Evolutionary conservation across 2,797 vertebrate species (phyloP).

Genomic region (Tangara arthus): DNA sequence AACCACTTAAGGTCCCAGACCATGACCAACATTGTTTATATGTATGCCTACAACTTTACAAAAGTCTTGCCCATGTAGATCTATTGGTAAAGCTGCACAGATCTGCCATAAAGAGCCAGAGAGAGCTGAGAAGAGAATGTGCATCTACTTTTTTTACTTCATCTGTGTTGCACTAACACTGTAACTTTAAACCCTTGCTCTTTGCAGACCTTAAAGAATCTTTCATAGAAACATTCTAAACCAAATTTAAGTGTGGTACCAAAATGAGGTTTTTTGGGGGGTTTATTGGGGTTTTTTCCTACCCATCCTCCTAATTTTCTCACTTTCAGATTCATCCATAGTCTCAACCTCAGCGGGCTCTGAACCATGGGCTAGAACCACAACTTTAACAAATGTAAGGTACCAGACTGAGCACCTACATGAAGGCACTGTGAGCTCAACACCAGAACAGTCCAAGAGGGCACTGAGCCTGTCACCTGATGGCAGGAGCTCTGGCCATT

Average conservation of each 20-base stretch:
- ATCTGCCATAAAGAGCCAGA: neutral
- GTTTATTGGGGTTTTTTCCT: accelerated
- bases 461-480: neutral
- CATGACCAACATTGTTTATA: neutral
- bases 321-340: neutral
- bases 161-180: neutral
- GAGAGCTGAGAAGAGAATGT: neutral
- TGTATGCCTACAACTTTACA: neutral
- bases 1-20: neutral
- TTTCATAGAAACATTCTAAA: neutral
- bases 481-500: neutral
- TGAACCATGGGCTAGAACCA: neutral
- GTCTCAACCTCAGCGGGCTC: neutral
- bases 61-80: neutral
- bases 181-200: neutral
- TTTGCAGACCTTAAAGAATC: neutral
- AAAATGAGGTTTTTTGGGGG: neutral
- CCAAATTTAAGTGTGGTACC: neutral
- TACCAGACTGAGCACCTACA: neutral
- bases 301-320: neutral
- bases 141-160: neutral
- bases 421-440: neutral
- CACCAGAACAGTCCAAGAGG: neutral
- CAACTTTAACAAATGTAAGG: neutral
- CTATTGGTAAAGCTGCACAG: neutral